Evolutionary conservation across 2,113 vertebrate genomes (phyloP).

Genomic region (Hydrolagus affinis): DNA sequence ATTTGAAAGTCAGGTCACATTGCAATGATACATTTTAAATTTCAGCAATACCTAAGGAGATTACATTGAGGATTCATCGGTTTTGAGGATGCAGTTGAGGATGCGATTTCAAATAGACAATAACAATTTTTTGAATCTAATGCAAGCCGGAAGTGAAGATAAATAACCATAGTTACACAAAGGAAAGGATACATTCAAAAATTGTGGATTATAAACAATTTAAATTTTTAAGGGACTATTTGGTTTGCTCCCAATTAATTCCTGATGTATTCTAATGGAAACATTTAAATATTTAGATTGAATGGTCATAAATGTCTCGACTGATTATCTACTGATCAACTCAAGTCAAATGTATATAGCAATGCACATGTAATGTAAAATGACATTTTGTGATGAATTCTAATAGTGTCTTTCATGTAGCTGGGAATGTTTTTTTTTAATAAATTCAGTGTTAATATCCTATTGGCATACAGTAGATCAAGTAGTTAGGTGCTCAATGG

Average conservation of each 20-base stretch:
- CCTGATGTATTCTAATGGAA: background rate
- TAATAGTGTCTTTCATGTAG: background rate
- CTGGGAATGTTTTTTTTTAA: background rate
- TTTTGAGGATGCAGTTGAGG: too few relatives aligned
- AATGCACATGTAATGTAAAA: background rate
- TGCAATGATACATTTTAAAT: background rate
- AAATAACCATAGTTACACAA: background rate
- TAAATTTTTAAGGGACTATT: too few relatives aligned
- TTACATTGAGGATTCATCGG: too few relatives aligned
- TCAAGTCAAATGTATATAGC: background rate
- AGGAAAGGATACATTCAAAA: background rate
- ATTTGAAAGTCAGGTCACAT: background rate
- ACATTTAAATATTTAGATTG: background rate
- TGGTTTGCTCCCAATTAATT: background rate
- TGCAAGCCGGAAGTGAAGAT: background rate
- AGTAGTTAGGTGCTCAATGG: background rate
- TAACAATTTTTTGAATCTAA: background rate
- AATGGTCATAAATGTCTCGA: too few relatives aligned
- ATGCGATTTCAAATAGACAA: background rate
- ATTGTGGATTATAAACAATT: background rate
- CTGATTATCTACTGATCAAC: too few relatives aligned
- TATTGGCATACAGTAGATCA: background rate
- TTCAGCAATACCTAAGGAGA: constrained; percentile 1
- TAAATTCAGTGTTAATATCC: too few relatives aligned
- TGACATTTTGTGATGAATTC: background rate